Evolutionary conservation across 2,113 vertebrate species (phyloP), one percentile per base, ranked within the genome.

Genomic region (Callocephalon fimbriatum): DNA sequence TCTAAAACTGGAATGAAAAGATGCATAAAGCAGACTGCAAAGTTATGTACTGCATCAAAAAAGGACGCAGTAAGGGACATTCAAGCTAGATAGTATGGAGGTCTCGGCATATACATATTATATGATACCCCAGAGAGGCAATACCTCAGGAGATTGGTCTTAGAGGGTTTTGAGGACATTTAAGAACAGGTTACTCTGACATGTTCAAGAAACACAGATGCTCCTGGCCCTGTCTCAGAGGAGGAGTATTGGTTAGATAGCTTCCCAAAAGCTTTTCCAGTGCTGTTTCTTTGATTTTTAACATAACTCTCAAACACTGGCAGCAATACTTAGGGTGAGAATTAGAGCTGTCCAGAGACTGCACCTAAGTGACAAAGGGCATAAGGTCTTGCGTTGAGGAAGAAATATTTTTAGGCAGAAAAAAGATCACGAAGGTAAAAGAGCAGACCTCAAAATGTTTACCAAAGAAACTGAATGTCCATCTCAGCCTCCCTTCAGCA

Each of bases 141-240:
- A 32, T 5, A 66, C 9, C 67, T 71, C 31, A 6, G n/a, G n/a
- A 83, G 32, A 11, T 53, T 1, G 0, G 18, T 29, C 40, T 63
- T 38, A 35, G 51, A n/a, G n/a, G 4, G 18, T 29, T 62, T 72
- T 63, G 72, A 83, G 12, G 27, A 53, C 10, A 74, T 58, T 72
- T 67, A 75, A 83, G 20, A 23, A 53, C 8, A 74, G 35, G n/a
- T 51, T 79, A 53, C 75, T 86, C 79, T 71, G 37, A 72, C 31
- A 15, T 29, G 23, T 75, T 89, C 44, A 77, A 78, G 70, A 67
- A 70, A 67, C 25, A 61, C 15, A 86, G 27, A 31, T 63, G 23
- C 10, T 76, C 31, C 62, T 53, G 23, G 72, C 17, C 44, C 42
- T 87, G n/a, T 40, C 63, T 68, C 47, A 76, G 73, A 84, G n/a